Conservation (phyloP, 2,113 vertebrate species). For the Oophaga pumilio region DNA sequence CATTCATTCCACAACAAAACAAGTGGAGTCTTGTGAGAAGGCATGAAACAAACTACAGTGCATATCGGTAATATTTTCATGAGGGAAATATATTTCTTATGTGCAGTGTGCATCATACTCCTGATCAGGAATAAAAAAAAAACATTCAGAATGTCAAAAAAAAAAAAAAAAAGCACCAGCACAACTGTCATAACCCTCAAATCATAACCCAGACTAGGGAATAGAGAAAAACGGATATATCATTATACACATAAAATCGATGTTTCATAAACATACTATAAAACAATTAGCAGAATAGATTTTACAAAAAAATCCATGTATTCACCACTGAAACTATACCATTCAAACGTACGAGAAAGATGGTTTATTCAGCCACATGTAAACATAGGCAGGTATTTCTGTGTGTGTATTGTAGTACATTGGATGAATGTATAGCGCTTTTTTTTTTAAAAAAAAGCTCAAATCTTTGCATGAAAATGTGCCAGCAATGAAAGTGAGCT, state of each 20-base stretch:
- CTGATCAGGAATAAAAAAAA: background rate
- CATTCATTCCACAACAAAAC: slow-evolving; percentile 19
- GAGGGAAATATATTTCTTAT: background rate
- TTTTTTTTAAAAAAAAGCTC: too few relatives aligned
- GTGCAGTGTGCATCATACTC: background rate
- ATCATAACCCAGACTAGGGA: background rate
- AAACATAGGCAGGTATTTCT: too few relatives aligned
- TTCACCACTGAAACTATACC: too few relatives aligned
- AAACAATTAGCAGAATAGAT: too few relatives aligned
- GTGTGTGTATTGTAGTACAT: too few relatives aligned
- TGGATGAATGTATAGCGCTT: too few relatives aligned
- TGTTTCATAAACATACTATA: too few relatives aligned
- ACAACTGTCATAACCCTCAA: background rate
- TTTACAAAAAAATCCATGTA: background rate
- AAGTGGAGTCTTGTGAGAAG: slow-evolving; percentile 18
- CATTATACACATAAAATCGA: too few relatives aligned
- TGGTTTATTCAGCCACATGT: too few relatives aligned
- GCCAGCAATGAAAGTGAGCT: too few relatives aligned
- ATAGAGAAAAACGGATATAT: background rate
- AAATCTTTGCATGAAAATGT: too few relatives aligned
- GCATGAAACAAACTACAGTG: background rate
- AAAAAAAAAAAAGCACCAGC: background rate
- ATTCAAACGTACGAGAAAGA: too few relatives aligned
- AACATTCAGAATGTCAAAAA: background rate
- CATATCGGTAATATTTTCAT: background rate